phyloP scores from a whole-genome alignment of 1,140 invertebrate species.

The Eriosoma lanigerum region DNA sequence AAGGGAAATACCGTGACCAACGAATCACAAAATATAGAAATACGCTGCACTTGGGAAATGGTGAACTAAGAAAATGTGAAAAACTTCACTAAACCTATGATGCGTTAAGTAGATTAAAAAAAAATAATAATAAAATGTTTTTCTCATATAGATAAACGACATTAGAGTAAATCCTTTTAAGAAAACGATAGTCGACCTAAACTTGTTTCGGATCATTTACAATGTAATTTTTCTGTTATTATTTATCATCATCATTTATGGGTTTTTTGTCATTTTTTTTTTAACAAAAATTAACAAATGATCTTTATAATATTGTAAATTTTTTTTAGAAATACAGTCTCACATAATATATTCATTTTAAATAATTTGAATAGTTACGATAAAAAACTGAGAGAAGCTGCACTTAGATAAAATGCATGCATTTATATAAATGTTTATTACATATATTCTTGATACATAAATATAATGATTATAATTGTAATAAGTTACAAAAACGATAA shows the following conservation, averaged over 20 bases:
- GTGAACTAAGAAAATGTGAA: neutral
- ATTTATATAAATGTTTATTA: too few species aligned
- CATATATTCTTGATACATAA: too few species aligned
- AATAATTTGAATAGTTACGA: too few species aligned
- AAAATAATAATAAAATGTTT: too few species aligned
- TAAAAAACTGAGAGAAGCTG: too few species aligned
- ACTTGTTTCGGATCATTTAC: conserved; percentile 5
- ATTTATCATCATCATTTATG: conserved; percentile 4
- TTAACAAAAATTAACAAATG: too few species aligned
- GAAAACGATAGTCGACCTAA: neutral
- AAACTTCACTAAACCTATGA: neutral
- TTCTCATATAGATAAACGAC: neutral
- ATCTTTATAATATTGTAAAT: too few species aligned
- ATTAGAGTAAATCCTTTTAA: neutral
- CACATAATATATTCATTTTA: too few species aligned
- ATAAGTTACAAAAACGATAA: too few species aligned
- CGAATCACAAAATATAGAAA: neutral
- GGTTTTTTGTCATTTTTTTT: neutral
- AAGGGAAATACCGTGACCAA: neutral
- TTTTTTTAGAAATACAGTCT: neutral
- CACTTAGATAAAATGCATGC: too few species aligned
- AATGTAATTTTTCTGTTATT: neutral
- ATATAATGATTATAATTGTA: too few species aligned
- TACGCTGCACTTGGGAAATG: too few species aligned
- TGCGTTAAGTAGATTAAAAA: conserved; percentile 8